These are phyloP conservation scores for Sceloporus tristichus DNA, from an alignment of 2,113 vertebrate genomes.

Conservation along the genomic window DNA sequence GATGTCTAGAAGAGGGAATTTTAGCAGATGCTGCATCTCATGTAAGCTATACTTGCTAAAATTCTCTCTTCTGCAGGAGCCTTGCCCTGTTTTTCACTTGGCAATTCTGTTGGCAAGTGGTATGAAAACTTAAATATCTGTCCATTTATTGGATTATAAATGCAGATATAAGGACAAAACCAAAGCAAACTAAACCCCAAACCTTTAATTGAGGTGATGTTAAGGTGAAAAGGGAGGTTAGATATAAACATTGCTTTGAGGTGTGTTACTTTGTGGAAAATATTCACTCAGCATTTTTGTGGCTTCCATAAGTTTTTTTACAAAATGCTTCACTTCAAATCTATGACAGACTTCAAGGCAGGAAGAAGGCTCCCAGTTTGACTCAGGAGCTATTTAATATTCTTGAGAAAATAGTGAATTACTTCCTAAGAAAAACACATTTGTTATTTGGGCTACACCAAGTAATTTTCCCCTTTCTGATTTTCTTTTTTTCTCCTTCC, in stretches of 20 bases:
- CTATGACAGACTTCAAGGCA: constrained; percentile 12
- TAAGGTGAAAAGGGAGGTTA: constrained; percentile 13
- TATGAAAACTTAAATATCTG: not conserved
- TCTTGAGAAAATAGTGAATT: constrained; percentile 56
- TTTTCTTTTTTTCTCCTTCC: not conserved
- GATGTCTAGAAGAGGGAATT: no score
- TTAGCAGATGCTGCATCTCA: no score
- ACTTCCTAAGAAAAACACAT: constrained; percentile 53
- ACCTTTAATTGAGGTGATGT: constrained; percentile 5
- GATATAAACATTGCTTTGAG: constrained; percentile 3
- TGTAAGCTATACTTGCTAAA: no score
- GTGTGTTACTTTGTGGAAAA: not conserved
- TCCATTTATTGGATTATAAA: not conserved
- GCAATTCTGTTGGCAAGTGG: not conserved
- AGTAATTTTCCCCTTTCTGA: constrained; percentile 47
- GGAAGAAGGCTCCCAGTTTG: constrained; percentile 55
- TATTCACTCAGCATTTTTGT: constrained; percentile 34
- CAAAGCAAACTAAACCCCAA: not conserved
- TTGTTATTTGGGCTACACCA: constrained; percentile 41
- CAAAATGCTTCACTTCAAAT: constrained; percentile 33
- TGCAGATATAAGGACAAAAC: not conserved
- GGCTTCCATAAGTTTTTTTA: not conserved
- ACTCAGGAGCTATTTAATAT: constrained; percentile 28
- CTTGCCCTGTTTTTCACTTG: no score
- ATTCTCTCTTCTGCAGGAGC: no score